Conservation (phyloP, 2,888 invertebrate genomes). For the Tricholauxania praeusta region DNA sequence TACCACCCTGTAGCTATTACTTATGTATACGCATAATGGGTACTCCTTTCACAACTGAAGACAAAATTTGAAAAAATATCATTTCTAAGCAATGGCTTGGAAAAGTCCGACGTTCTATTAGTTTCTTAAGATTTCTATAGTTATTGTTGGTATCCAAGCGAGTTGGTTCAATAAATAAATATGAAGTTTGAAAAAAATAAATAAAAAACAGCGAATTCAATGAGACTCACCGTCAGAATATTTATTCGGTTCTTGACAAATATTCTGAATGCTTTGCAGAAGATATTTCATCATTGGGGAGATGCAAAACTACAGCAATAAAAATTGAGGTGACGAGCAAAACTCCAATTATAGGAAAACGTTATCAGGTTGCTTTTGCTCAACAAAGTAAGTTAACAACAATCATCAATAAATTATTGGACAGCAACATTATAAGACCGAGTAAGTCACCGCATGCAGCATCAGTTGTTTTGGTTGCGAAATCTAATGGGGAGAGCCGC, state of each 20-base stretch:
- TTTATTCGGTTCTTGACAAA: not conserved
- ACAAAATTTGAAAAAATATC: too few relatives aligned
- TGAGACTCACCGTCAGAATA: not conserved
- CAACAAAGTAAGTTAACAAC: conserved; percentile 30
- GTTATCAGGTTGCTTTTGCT: conserved; percentile 40
- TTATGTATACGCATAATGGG: too few relatives aligned
- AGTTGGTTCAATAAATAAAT: too few relatives aligned
- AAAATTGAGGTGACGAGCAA: conserved; percentile 19
- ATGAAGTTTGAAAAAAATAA: too few relatives aligned
- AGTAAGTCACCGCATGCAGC: conserved; percentile 42
- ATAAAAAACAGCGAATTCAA: not conserved
- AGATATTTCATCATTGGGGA: not conserved
- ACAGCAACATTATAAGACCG: conserved; percentile 39
- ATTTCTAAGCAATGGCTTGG: too few relatives aligned
- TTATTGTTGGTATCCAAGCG: too few relatives aligned
- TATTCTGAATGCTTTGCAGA: conserved; percentile 8
- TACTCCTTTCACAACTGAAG: too few relatives aligned
- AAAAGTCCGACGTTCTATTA: too few relatives aligned
- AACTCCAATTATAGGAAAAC: conserved; percentile 23
- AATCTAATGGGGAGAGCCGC: conserved; percentile 39
- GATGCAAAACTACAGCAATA: conserved; percentile 19
- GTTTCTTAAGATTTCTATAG: too few relatives aligned
- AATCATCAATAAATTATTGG: conserved; percentile 35
- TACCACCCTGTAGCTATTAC: too few relatives aligned
- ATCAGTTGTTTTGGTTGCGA: conserved; percentile 40